Base-by-base conservation (phyloP, 2,113 vertebrate species). In the Pomatostomus ruficeps region DNA sequence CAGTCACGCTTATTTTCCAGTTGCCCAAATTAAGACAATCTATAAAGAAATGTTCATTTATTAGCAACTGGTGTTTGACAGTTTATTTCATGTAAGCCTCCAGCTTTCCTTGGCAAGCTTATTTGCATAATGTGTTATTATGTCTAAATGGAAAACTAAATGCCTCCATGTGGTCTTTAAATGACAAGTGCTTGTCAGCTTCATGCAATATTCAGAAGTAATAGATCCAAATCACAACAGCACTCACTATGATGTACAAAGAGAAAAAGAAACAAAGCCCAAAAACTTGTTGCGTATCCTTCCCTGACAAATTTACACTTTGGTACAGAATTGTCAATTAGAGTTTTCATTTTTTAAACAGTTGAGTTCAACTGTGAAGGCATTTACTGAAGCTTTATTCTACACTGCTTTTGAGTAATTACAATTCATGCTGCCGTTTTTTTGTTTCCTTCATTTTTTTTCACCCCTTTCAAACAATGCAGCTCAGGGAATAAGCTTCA, bases 121-220 rank as follows among this genome's bases (percentile, higher is more conserved):
- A 98, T 98, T 98, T 98, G 97, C 98, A 98, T 98, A 98, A 98
- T 98, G 98, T 98, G 98, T 98, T 98, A 98, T 98, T 98, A 98
- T 98, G 98, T 98, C 98, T 98, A 98, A 98, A 98, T 97, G 98
- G 98, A 98, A 98, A 98, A 97, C 98, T 98, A 98, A 98, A 98
- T 98, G 97, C 97, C 97, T 98, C 98, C 97, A 98, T 98, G 98
- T 98, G 98, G 98, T 98, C 98, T 98, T 97, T 98, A 98, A 98
- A 98, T 98, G 98, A 98, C 98, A 98, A 98, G 98, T 97, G 97
- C 98, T 98, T 98, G 98, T 98, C 98, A 98, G 98, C 96, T 98
- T 98, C 97, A 98, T 98, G 98, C 97, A 98, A 97, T 98, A 98
- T 98, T 98, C 98, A 98, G 97, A 98, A 98, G 98, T 98, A 98